These are phyloP conservation scores for Halisarca cf. caerulea DNA, from an alignment of 37 sponge, comb jelly and placozoan genomes.

Conservation along the genomic window DNA sequence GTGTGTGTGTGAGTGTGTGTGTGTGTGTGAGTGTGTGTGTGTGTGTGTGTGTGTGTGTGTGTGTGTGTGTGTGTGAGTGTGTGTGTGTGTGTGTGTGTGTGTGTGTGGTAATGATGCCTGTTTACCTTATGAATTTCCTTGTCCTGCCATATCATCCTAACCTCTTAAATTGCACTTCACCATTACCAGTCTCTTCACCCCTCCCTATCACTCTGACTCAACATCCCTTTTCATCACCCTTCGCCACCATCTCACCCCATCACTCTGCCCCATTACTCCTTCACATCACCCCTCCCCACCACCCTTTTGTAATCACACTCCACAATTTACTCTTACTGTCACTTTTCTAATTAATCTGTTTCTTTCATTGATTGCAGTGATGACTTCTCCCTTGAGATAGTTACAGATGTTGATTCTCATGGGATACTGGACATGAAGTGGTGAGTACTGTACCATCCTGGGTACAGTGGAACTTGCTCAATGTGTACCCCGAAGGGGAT, in stretches of 20 bases:
- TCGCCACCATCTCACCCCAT: neutral
- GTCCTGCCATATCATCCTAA: neutral
- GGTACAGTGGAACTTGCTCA: no score
- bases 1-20: no score
- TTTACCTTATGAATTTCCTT: no score
- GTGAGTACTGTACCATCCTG: neutral
- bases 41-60: no score
- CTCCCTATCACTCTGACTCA: neutral
- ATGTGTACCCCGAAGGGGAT: no score
- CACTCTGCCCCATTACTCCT: neutral
- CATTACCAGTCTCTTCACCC: neutral
- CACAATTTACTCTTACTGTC: no score
- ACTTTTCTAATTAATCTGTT: neutral
- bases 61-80: no score
- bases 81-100: no score
- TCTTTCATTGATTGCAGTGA: neutral
- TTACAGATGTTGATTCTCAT: neutral
- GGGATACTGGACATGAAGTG: conserved; percentile 27
- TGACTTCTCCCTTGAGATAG: neutral
- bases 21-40: no score
- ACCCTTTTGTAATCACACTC: neutral
- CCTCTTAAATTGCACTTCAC: neutral
- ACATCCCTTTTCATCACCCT: neutral
- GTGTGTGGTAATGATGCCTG: no score
- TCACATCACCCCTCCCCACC: neutral